Percentiles rank a stretch among this genome's conserved stretches.
phyloP scores from a whole-genome alignment of 2,888 invertebrate species.

The Nasonovia ribisnigri region DNA sequence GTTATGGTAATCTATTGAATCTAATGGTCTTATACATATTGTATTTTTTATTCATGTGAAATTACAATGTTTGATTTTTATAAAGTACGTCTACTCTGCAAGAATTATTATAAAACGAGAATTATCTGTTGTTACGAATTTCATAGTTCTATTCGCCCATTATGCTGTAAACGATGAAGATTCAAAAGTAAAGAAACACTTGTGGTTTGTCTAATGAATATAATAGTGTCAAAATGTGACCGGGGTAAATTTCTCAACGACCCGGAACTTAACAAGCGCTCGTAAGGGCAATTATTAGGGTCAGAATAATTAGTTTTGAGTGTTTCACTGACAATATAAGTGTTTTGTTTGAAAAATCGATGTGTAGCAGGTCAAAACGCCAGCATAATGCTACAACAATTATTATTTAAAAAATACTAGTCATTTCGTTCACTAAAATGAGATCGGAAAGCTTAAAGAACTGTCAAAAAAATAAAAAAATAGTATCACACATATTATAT shows the following conservation, averaged over 20 bases:
- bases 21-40: not conserved
- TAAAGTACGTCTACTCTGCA: not conserved
- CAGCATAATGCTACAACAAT: not conserved
- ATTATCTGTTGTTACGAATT: not conserved
- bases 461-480: not conserved
- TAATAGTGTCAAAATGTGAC: conserved; percentile 40
- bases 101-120: not conserved
- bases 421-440: not conserved
- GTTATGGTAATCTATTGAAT: not conserved
- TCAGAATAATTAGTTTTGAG: conserved; percentile 47
- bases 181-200: conserved; percentile 51
- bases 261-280: conserved; percentile 29
- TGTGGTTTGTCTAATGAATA: conserved; percentile 39
- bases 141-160: not conserved
- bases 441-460: not conserved
- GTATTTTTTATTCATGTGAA: not conserved
- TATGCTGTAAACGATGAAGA: conserved; percentile 16
- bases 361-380: conserved; percentile 33
- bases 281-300: conserved; percentile 43
- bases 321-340: conserved; percentile 41
- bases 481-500: not conserved
- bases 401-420: not conserved
- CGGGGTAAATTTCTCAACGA: conserved; percentile 44
- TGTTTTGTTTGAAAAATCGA: conserved; percentile 50
- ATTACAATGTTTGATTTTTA: not conserved